Conservation (phyloP, 1,140 invertebrate genomes). For the Sesamia nonagrioides region DNA sequence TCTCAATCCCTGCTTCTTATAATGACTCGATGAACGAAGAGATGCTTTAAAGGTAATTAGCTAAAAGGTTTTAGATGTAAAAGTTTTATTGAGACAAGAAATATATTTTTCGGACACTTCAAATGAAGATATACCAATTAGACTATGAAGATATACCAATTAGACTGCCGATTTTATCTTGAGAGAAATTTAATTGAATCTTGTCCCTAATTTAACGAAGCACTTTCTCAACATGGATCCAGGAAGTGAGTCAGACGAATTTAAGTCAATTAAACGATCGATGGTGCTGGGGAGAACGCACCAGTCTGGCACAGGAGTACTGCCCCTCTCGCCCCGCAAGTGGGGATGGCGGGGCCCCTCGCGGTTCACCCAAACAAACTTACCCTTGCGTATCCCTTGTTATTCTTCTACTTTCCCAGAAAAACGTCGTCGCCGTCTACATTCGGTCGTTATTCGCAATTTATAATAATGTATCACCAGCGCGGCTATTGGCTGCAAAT, state of each 20-base stretch:
- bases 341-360: slow-evolving; percentile 35
- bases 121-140: neutral
- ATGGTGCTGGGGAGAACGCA: slow-evolving; percentile 64
- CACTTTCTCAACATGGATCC: slow-evolving; percentile 7
- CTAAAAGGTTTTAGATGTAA: neutral
- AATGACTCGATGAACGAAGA: neutral
- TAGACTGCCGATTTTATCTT: neutral
- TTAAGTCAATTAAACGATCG: slow-evolving; percentile 72
- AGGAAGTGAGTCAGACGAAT: slow-evolving; percentile 65
- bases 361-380: slow-evolving; percentile 56
- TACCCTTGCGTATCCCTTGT: slow-evolving; percentile 36
- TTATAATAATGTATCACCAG: slow-evolving; percentile 6
- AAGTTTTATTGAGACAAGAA: neutral
- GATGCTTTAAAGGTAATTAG: neutral
- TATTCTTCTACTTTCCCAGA: slow-evolving; percentile 29
- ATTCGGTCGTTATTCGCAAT: slow-evolving; percentile 14
- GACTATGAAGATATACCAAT: neutral
- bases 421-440: slow-evolving; percentile 9
- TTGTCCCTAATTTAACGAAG: slow-evolving; percentile 3
- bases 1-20: neutral
- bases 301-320: slow-evolving; percentile 65
- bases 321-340: neutral
- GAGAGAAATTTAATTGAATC: slow-evolving; percentile 6
- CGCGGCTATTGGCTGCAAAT: neutral
- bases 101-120: neutral